A percentile compares a stretch with the other conserved stretches of the same genome.
These are phyloP conservation scores for Drosophila truncata DNA, from an alignment of 1,140 invertebrate species.

Conservation along the genomic window DNA sequence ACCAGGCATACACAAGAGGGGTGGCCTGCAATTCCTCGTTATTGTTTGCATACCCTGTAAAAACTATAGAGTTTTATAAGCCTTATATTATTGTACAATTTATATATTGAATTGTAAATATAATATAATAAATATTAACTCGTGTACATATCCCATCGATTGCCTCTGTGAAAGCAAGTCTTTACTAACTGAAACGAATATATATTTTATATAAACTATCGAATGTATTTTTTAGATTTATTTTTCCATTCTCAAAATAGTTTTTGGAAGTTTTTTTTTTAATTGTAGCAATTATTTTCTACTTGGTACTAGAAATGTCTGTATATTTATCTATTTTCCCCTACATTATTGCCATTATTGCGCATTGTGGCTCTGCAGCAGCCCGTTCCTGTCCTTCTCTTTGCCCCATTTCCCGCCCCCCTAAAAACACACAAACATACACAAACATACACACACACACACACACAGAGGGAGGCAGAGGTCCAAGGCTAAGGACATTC, in stretches of 20 bases:
- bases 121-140: not conserved
- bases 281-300: not conserved
- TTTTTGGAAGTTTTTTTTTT: not conserved
- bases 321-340: not conserved
- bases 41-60: conserved; percentile 35
- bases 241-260: not conserved
- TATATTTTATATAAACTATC: not conserved
- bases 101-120: not conserved
- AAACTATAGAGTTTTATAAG: no score
- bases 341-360: conserved; percentile 40
- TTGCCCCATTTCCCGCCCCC: not conserved
- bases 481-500: conserved; percentile 59
- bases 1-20: conserved; percentile 18
- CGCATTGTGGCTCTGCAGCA: conserved; percentile 44
- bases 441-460: conserved; percentile 7
- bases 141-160: not conserved
- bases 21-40: conserved; percentile 7
- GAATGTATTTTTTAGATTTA: not conserved
- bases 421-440: conserved; percentile 4
- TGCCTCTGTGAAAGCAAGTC: not conserved
- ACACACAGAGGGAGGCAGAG: conserved; percentile 1
- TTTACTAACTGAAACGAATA: not conserved
- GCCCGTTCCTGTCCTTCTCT: conserved; percentile 5
- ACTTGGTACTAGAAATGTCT: conserved; percentile 14
- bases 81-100: not conserved